Percentiles rank a stretch among this genome's conserved stretches.
phyloP scores from a whole-genome alignment of 35 echinoderm and acorn worm genomes.

The Strongylocentrotus purpuratus region DNA sequence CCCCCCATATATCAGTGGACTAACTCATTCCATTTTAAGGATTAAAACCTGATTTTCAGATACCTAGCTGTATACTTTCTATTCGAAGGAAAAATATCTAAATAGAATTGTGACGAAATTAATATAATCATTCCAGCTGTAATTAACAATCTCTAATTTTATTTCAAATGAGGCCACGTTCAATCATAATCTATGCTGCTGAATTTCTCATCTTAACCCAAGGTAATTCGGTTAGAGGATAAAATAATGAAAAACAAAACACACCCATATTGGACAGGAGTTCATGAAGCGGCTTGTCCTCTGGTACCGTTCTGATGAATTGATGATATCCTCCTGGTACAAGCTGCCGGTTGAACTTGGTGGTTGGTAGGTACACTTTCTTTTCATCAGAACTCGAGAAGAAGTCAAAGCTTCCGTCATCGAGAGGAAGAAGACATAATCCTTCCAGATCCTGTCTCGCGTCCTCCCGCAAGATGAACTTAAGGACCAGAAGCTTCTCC shows the following conservation, averaged over 20 bases:
- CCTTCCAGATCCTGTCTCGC: neutral
- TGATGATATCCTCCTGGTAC: neutral
- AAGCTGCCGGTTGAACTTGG: neutral
- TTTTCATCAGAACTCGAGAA: neutral
- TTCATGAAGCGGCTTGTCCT: neutral
- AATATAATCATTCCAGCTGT: too few species aligned
- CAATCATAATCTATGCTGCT: neutral
- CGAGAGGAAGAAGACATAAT: constrained; percentile 22
- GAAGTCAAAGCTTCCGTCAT: neutral
- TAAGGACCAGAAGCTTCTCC: constrained; percentile 18
- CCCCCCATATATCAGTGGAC: too few species aligned
- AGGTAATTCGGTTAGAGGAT: neutral
- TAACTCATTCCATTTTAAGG: too few species aligned
- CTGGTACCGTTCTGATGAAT: neutral
- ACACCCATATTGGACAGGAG: neutral
- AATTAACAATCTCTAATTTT: too few species aligned
- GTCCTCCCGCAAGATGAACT: neutral
- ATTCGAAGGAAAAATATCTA: too few species aligned
- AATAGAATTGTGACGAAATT: too few species aligned
- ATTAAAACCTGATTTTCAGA: too few species aligned
- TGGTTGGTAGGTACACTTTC: constrained; percentile 21
- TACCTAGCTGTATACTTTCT: too few species aligned
- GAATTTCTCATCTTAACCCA: neutral
- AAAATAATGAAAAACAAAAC: neutral
- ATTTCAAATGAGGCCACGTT: neutral